These are phyloP conservation scores for Gila robusta DNA, from an alignment of 2,797 vertebrate species.

Conservation along the genomic window DNA sequence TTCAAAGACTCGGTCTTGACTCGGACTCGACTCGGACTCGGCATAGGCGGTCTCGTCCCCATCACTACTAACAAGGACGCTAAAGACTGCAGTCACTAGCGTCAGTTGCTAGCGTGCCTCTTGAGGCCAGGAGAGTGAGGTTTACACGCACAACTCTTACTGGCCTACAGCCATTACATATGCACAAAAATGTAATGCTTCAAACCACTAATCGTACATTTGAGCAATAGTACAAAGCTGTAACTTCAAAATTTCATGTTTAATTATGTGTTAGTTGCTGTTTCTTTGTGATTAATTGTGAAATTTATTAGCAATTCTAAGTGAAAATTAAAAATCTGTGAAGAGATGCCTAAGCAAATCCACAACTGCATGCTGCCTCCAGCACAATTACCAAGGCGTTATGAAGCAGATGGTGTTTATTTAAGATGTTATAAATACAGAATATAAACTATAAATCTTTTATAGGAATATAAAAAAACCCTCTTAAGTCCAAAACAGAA, in stretches of 20 bases:
- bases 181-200: not conserved
- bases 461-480: not conserved
- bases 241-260: not conserved
- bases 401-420: conserved; percentile 3
- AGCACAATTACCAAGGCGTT: not conserved
- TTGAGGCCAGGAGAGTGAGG: too few species aligned
- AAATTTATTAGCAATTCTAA: not conserved
- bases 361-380: conserved; percentile 61
- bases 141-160: too few species aligned
- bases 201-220: not conserved
- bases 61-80: too few species aligned
- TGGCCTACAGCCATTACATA: not conserved
- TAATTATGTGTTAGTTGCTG: not conserved
- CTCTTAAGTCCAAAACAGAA: conserved; percentile 3
- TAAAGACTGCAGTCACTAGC: too few species aligned
- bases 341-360: conserved; percentile 32
- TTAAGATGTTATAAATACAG: conserved; percentile 14
- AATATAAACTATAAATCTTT: not conserved
- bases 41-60: too few species aligned
- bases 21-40: too few species aligned
- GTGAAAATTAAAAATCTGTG: not conserved
- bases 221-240: not conserved
- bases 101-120: too few species aligned
- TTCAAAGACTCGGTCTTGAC: too few species aligned
- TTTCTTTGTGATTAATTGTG: not conserved